Evolutionary conservation across 1,140 invertebrate species (phyloP), one percentile per base, ranked within the genome.

Genomic region (Helicoverpa zea): DNA sequence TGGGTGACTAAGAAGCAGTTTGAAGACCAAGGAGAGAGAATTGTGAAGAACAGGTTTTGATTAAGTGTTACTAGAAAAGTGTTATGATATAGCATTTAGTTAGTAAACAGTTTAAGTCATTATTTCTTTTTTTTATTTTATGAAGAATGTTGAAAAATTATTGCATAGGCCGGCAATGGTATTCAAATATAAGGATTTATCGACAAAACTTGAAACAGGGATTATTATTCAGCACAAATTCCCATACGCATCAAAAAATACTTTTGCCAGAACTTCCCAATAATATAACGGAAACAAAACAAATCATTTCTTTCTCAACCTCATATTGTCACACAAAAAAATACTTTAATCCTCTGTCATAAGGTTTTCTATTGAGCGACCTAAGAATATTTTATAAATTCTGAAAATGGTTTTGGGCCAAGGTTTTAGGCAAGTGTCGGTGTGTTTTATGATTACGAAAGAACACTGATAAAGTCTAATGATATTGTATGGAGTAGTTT

Each of bases 1-100:
- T 93, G 89, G 89, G 82, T 92, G 0, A 70, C 66, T 9, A 89
- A 90, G 68, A 88, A 87, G 47, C 89, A 92, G 72, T 94, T 82
- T 64, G 89, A 93, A 35, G 91, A 94, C 9, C 79, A 89, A 14
- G 92, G 92, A 16, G 84, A 59, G 58, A 92, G 85, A 77, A 89
- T 92, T 79, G 85, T 94, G 16, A 93, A 77, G 51, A 92, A 92
- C 51, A 92, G 88, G 82, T 92, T 87, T 12, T 16, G 75, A 47
- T 18, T 1, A 18, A n/a, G n/a, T n/a, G n/a, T n/a, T n/a, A n/a
- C n/a, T n/a, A n/a, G n/a, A n/a, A n/a, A n/a, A n/a, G 29, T 10
- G 52, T 56, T 73, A 16, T 14, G 29, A 58, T 47, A 52, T 43
- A 52, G 23, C 14, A n/a, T 30, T 73, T n/a, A 51, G 7, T 83